Evolutionary conservation across 2,888 invertebrate species (phyloP).

Genomic region (Malthinus flaveolus): DNA sequence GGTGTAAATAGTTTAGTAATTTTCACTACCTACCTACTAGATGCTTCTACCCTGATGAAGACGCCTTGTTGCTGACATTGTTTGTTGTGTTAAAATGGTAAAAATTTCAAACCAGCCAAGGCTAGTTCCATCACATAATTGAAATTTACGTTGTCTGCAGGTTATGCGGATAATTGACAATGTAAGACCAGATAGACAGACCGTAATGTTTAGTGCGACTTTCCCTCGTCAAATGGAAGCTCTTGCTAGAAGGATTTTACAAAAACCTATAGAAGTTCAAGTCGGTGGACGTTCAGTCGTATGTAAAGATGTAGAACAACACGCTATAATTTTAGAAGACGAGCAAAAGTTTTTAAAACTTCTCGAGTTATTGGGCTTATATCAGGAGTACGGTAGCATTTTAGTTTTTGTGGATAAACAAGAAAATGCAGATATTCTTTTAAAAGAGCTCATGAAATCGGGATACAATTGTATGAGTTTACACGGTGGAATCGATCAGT

Average conservation of each 20-base stretch:
- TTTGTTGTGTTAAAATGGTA: no score
- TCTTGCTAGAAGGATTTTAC: slow-evolving; percentile 88
- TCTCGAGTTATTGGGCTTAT: slow-evolving; percentile 93
- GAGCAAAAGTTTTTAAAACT: slow-evolving; percentile 98
- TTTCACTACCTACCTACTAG: no score
- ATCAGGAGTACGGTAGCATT: slow-evolving; percentile 89
- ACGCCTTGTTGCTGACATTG: no score
- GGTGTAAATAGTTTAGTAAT: no score
- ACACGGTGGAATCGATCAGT: slow-evolving; percentile 99
- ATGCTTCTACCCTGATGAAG: no score
- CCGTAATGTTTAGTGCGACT: slow-evolving; percentile 98
- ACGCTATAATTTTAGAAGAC: slow-evolving; percentile 91
- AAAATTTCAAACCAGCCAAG: no score
- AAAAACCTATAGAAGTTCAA: slow-evolving; percentile 95
- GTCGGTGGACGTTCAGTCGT: slow-evolving; percentile 97
- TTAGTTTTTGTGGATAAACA: slow-evolving; percentile 99
- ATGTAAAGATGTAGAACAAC: slow-evolving; percentile 96
- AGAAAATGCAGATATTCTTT: slow-evolving; percentile 91
- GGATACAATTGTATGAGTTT: slow-evolving; percentile 96
- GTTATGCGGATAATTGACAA: slow-evolving; percentile 98
- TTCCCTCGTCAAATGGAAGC: slow-evolving; percentile 99
- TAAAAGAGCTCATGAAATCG: slow-evolving; percentile 94
- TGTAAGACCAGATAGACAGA: slow-evolving; percentile 94
- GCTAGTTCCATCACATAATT: not conserved
- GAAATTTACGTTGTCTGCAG: slow-evolving; percentile 38